These are phyloP conservation scores for Teleiodes luculella DNA, from an alignment of 2,888 invertebrate genomes.

Conservation along the genomic window DNA sequence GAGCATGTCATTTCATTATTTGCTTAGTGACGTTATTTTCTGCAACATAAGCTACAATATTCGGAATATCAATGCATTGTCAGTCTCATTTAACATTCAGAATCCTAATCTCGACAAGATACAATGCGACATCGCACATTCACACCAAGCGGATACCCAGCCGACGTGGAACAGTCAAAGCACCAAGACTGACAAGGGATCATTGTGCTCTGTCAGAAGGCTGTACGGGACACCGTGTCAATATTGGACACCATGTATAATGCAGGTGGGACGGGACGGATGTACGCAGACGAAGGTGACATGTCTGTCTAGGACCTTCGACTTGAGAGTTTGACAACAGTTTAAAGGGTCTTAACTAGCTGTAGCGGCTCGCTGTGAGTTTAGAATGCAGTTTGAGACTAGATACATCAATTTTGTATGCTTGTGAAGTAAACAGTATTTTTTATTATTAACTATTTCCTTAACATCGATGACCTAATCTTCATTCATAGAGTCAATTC, in stretches of 20 bases:
- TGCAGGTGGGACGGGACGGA: conserved; percentile 45
- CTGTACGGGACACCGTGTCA: conserved; percentile 61
- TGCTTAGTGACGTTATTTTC: no score
- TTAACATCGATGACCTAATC: no score
- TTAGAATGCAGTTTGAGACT: no score
- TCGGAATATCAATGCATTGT: no score
- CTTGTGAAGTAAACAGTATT: no score
- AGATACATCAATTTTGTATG: no score
- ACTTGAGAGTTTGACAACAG: conserved; percentile 29
- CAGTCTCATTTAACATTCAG: not conserved
- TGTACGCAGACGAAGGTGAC: conserved; percentile 48
- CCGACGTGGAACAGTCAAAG: conserved; percentile 29
- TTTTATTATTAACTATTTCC: no score
- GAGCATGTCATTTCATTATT: no score
- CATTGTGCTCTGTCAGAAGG: conserved; percentile 49
- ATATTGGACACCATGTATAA: conserved; percentile 64
- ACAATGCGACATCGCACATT: conserved; percentile 9
- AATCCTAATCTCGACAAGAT: not conserved
- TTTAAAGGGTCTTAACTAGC: not conserved
- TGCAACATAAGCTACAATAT: not conserved
- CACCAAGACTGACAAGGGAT: conserved; percentile 64
- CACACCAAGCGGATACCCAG: conserved; percentile 4
- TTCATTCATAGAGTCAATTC: no score
- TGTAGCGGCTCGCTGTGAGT: no score
- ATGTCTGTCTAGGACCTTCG: conserved; percentile 53